phyloP scores from a whole-genome alignment of 2,888 invertebrate species.

The Cylloceria caligata region DNA sequence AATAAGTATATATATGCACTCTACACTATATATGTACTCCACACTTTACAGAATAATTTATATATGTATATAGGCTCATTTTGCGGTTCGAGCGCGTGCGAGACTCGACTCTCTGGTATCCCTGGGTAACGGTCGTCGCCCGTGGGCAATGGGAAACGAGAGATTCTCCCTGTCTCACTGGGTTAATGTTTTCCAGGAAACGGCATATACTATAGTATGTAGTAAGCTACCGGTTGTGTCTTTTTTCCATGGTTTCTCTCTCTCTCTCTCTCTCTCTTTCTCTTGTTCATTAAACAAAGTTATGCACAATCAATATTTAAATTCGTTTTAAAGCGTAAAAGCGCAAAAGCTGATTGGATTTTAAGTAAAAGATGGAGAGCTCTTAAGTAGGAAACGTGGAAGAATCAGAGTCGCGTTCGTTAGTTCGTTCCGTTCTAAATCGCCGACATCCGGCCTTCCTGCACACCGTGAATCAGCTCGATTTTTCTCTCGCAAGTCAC shows the following conservation, averaged over 20 bases:
- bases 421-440: slow-evolving; percentile 83
- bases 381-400: slow-evolving; percentile 81
- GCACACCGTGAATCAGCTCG: slow-evolving; percentile 59
- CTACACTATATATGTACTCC: neutral
- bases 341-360: neutral
- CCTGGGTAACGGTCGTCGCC: slow-evolving; percentile 63
- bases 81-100: slow-evolving; percentile 38
- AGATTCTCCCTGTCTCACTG: slow-evolving; percentile 61
- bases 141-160: slow-evolving; percentile 60
- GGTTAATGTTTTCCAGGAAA: slow-evolving; percentile 68
- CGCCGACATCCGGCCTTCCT: slow-evolving; percentile 70
- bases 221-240: slow-evolving; percentile 39
- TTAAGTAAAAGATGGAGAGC: neutral
- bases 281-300: too few relatives aligned
- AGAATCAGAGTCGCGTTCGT: slow-evolving; percentile 70
- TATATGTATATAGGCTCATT: slow-evolving; percentile 7
- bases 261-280: neutral
- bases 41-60: neutral
- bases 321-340: neutral
- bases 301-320: neutral
- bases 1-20: neutral
- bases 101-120: slow-evolving; percentile 48
- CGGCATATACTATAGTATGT: slow-evolving; percentile 29
- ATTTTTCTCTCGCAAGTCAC: slow-evolving; percentile 45
- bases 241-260: slow-evolving; percentile 9